A percentile compares a stretch with the other conserved stretches of the same genome.
Conservation (phyloP, 2,888 invertebrate species). For the Pyrochroa serraticornis region DNA sequence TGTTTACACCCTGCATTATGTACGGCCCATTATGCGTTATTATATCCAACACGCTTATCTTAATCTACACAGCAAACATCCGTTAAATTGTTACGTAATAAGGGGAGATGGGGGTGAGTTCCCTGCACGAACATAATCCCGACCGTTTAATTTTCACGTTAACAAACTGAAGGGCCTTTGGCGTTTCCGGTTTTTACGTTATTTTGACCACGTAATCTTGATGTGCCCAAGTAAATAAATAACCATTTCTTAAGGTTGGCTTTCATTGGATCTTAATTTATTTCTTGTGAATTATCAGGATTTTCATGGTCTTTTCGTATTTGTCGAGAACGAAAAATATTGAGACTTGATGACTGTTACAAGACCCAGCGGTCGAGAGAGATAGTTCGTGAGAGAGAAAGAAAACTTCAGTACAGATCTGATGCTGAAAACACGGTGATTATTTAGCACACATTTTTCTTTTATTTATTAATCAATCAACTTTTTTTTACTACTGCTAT, state of each 20-base stretch:
- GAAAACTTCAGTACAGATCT: no score
- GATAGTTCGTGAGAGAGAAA: no score
- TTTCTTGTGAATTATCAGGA: neutral
- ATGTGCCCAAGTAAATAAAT: constrained; percentile 27
- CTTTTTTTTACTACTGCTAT: no score
- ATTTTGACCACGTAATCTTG: constrained; percentile 25
- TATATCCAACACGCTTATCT: constrained; percentile 45
- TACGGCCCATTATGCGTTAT: constrained; percentile 39
- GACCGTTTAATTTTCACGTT: constrained; percentile 4
- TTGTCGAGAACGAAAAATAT: no score
- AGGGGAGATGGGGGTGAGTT: constrained; percentile 37
- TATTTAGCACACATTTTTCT: no score
- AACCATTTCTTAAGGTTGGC: constrained; percentile 15
- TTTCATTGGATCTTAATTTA: constrained; percentile 24
- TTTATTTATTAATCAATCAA: no score
- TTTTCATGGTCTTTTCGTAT: no score
- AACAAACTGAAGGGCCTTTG: constrained; percentile 30
- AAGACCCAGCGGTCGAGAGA: no score
- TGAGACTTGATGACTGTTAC: no score
- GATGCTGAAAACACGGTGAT: no score
- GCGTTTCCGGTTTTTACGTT: constrained; percentile 34
- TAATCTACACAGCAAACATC: constrained; percentile 48
- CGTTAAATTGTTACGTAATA: constrained; percentile 50
- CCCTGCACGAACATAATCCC: constrained; percentile 18
- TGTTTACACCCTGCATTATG: constrained; percentile 37